Evolutionary conservation across 1,140 invertebrate species (phyloP), one percentile per base, ranked within the genome.

Genomic region (Calycopis cecrops): DNA sequence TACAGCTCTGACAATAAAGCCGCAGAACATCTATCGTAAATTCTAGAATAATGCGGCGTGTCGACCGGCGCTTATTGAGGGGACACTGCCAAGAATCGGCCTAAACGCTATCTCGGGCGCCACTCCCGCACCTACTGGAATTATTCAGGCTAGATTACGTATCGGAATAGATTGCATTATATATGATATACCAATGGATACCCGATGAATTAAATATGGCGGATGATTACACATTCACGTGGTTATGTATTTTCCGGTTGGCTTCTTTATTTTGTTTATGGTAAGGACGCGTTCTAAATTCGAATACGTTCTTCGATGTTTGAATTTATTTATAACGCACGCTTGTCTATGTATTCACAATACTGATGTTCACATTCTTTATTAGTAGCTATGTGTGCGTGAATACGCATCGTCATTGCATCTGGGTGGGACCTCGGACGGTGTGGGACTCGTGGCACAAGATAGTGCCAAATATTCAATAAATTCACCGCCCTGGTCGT

Each of bases 31-130:
- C 33, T 33, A 28, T 56, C 16, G 11, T 17, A 21, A 16, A 17
- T 33, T 17, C 37, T 17, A 54, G 47, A 59, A 59, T 59, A 48
- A 49, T 4, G 35, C 17, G 16, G 12, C 52, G 6, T 28, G 52
- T 48, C 35, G 52, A 54, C 52, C 52, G 40, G 42, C 40, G 57
- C 58, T 65, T 64, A 67, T 67, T 64, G 62, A 54, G 53, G 52
- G 49, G 57, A 37, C 57, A 47, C 37, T 65, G 63, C 65, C 62
- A 68, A 68, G 62, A 65, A 65, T 60, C 59, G 62, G 59, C 62
- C 65, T 68, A 65, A 68, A 61, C 55, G 65, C 57, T 64, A 64
- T 62, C 60, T 62, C 55, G 62, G 48, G 65, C 56, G 14, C 57
- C 52, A 50, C 49, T 33, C 49, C 56, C 55, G 38, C 42, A 48